A percentile compares a stretch with the other conserved stretches of the same genome.
These are phyloP conservation scores for Trigoniulus corallinus DNA, from an alignment of 1,140 invertebrate species.

Conservation along the genomic window DNA sequence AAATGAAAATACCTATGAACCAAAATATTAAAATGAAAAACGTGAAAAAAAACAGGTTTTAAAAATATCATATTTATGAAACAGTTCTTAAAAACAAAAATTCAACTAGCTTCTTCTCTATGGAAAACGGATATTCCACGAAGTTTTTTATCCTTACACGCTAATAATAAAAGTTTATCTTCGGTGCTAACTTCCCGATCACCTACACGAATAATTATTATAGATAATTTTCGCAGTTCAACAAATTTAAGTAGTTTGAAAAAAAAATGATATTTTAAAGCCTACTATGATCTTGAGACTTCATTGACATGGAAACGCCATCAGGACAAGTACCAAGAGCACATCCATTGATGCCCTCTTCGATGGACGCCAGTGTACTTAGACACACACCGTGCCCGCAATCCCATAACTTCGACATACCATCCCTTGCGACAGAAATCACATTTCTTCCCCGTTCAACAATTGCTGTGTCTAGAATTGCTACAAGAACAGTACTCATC, in stretches of 20 bases:
- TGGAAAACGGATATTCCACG: slow-evolving; percentile 37
- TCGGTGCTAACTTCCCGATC: slow-evolving; percentile 42
- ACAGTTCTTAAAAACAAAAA: slow-evolving; percentile 1
- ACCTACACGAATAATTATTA: slow-evolving; percentile 20
- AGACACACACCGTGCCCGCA: slow-evolving; percentile 41
- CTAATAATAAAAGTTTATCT: slow-evolving; percentile 41
- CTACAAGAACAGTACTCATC: slow-evolving; percentile 16
- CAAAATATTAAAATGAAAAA: no score
- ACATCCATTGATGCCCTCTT: slow-evolving; percentile 32
- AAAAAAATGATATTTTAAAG: no score
- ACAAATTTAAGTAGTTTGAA: not conserved
- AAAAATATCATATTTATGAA: no score
- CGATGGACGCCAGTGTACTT: slow-evolving; percentile 29
- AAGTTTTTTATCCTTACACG: slow-evolving; percentile 42
- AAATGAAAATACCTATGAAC: slow-evolving; percentile 11
- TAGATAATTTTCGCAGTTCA: not conserved
- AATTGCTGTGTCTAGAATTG: slow-evolving; percentile 43
- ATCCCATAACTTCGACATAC: slow-evolving; percentile 49
- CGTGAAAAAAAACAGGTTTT: no score
- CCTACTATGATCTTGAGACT: no score
- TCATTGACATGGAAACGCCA: no score
- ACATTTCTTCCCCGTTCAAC: slow-evolving; percentile 54
- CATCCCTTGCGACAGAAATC: slow-evolving; percentile 51
- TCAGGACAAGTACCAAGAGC: no score
- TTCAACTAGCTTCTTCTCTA: slow-evolving; percentile 25